Evolutionary conservation across 1,140 invertebrate species (phyloP).

Genomic region (Nylanderia fulva): DNA sequence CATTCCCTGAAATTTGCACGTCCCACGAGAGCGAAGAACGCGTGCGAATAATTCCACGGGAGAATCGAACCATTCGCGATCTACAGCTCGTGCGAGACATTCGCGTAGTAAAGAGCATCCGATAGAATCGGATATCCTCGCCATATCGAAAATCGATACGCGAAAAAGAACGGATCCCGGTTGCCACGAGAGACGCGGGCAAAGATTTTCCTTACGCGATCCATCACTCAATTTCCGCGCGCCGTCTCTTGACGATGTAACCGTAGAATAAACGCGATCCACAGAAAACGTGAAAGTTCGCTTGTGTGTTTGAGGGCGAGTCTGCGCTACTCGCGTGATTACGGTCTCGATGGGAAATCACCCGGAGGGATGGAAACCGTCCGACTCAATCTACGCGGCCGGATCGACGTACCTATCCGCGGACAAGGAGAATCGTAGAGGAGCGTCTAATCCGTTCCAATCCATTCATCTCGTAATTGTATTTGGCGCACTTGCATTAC

Average conservation of each 20-base stretch:
- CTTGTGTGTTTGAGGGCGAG: conserved; percentile 32
- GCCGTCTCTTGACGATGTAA: conserved; percentile 19
- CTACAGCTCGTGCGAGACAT: conserved; percentile 1
- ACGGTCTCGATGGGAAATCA: conserved; percentile 26
- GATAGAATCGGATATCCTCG: conserved; percentile 7
- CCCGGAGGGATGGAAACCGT: conserved; percentile 54
- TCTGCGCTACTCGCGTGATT: conserved; percentile 16
- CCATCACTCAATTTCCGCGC: conserved; percentile 30
- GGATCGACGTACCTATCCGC: conserved; percentile 28
- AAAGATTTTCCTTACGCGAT: conserved; percentile 36
- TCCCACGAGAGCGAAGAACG: conserved; percentile 10
- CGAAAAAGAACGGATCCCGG: conserved; percentile 19
- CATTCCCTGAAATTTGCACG: conserved; percentile 3
- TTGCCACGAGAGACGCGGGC: background rate
- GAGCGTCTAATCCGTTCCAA: conserved; percentile 48
- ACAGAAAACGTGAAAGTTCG: conserved; percentile 32
- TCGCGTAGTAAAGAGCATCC: conserved; percentile 18
- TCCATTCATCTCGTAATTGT: conserved; percentile 66
- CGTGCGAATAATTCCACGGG: conserved; percentile 47
- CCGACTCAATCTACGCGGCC: conserved; percentile 44
- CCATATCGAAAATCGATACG: conserved; percentile 42
- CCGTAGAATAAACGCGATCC: conserved; percentile 26
- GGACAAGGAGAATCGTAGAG: conserved; percentile 51
- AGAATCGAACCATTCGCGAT: conserved; percentile 22
- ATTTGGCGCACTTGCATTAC: conserved; percentile 64